Conservation (phyloP, 1,140 invertebrate species). For the Penaeus vannamei region DNA sequence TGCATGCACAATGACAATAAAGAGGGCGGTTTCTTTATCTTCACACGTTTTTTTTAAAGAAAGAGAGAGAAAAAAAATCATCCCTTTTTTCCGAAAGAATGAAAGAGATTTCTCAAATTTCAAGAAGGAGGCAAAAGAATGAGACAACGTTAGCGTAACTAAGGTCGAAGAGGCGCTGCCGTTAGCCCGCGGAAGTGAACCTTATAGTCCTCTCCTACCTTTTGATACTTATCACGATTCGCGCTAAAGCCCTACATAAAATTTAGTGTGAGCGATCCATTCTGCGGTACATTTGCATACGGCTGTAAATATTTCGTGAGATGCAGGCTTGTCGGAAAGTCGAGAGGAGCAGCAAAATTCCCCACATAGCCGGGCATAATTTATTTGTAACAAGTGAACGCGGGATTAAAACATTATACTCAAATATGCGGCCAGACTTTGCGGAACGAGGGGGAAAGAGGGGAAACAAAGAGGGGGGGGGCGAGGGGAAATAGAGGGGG, state of each 20-base stretch:
- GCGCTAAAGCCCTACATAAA: conserved; percentile 15
- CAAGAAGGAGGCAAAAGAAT: too few species aligned
- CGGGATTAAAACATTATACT: conserved; percentile 52
- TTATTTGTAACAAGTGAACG: conserved; percentile 18
- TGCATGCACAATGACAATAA: too few species aligned
- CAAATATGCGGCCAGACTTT: conserved; percentile 38
- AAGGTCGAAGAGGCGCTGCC: too few species aligned
- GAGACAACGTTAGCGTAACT: too few species aligned
- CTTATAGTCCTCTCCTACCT: background rate
- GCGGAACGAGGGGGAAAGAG: background rate
- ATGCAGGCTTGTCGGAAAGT: conserved; percentile 5
- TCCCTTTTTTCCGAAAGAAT: too few species aligned
- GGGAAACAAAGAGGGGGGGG: background rate
- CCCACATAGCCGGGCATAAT: conserved; percentile 31
- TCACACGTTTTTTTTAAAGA: too few species aligned
- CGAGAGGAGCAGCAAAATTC: conserved; percentile 2
- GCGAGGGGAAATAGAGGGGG: too few species aligned
- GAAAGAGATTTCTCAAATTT: too few species aligned
- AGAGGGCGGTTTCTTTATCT: too few species aligned
- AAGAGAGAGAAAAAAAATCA: too few species aligned
- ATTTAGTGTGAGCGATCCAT: conserved; percentile 51
- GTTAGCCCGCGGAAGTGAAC: background rate
- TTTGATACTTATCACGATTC: background rate
- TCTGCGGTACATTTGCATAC: conserved; percentile 54
- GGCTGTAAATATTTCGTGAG: conserved; percentile 42